These are phyloP conservation scores for Calycopis cecrops DNA, from an alignment of 1,140 invertebrate genomes.

Conservation along the genomic window DNA sequence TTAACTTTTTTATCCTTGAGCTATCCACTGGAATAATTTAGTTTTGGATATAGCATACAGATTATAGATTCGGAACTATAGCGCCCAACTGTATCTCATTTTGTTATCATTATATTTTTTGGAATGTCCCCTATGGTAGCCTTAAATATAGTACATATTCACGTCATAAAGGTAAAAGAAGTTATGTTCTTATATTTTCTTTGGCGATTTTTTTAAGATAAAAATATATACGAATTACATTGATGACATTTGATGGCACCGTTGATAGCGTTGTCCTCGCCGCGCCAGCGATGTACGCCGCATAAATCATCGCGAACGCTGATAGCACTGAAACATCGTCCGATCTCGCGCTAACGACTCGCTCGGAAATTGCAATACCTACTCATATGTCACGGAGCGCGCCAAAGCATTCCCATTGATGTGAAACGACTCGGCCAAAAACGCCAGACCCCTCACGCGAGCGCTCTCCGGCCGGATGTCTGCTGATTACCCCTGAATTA, in stretches of 20 bases:
- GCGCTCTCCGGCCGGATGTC: constrained; percentile 10
- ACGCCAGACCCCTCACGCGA: constrained; percentile 17
- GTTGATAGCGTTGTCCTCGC: constrained; percentile 20
- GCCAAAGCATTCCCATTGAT: constrained; percentile 46
- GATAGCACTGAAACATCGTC: constrained; percentile 39
- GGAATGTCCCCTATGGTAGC: no score
- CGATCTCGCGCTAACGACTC: constrained; percentile 49
- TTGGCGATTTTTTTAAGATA: neutral
- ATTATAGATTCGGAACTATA: no score
- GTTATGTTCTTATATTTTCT: no score
- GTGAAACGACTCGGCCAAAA: constrained; percentile 24
- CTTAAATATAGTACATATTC: no score
- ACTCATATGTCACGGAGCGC: constrained; percentile 56
- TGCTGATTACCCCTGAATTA: constrained; percentile 15
- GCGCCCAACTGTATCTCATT: no score
- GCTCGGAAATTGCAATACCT: constrained; percentile 65
- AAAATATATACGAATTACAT: neutral
- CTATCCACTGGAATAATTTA: no score
- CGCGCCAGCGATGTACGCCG: constrained; percentile 34
- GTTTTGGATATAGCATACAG: no score
- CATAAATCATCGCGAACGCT: constrained; percentile 50
- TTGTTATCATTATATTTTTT: no score
- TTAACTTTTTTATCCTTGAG: no score
- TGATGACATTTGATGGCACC: constrained; percentile 12
- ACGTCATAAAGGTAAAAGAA: no score